Conservation (phyloP, 2,113 vertebrate genomes). For the Mesembrinibis cayennensis region DNA sequence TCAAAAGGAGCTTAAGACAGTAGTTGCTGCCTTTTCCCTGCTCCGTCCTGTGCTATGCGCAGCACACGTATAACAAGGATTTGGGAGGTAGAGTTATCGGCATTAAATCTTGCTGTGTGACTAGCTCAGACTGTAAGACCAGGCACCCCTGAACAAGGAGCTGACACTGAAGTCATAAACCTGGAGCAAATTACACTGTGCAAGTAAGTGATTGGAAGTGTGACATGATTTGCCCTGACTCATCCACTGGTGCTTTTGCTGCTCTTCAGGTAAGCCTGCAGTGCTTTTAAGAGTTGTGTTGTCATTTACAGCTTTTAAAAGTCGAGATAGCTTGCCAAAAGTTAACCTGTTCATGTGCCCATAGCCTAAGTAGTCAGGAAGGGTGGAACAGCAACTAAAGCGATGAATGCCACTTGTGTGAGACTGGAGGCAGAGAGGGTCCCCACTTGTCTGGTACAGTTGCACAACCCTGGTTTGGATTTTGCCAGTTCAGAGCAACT, state of each 20-base stretch:
- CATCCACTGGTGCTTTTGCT: background rate
- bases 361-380: background rate
- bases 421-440: background rate
- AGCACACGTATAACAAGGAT: slow-evolving; percentile 16
- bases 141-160: background rate
- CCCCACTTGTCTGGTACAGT: background rate
- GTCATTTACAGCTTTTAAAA: background rate
- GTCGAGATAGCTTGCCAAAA: background rate
- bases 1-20: slow-evolving; percentile 49
- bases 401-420: background rate
- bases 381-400: background rate
- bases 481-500: background rate
- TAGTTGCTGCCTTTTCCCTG: background rate
- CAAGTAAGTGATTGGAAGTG: background rate
- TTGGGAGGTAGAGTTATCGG: background rate
- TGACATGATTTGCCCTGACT: background rate
- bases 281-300: background rate
- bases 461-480: background rate
- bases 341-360: background rate
- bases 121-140: slow-evolving; percentile 5
- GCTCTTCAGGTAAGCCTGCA: background rate
- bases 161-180: slow-evolving; percentile 15
- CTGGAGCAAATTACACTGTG: slow-evolving; percentile 24
- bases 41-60: background rate
- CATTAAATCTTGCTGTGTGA: slow-evolving; percentile 26